Evolutionary conservation across 1,140 invertebrate species (phyloP).

Genomic region (Drosophila kepulauana): DNA sequence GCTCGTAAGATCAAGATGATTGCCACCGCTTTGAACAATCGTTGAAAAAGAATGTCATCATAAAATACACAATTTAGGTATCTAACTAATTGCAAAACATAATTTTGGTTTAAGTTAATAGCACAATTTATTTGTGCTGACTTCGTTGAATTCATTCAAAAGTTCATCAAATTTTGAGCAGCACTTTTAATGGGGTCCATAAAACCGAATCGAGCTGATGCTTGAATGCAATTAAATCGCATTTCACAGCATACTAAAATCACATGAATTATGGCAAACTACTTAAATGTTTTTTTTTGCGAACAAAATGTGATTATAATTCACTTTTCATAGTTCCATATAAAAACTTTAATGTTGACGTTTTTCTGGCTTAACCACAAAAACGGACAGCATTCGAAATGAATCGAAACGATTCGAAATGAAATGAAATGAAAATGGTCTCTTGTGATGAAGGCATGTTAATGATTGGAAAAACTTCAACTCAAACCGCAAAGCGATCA

Average conservation of each 20-base stretch:
- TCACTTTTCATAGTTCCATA: slow-evolving; percentile 35
- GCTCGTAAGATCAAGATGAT: neutral
- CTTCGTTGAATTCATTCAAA: neutral
- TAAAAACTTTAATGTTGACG: slow-evolving; percentile 19
- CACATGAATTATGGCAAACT: slow-evolving; percentile 41
- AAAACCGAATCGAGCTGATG: neutral
- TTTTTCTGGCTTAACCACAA: neutral
- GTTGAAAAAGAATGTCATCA: neutral
- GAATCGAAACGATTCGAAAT: slow-evolving; percentile 8
- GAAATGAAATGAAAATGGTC: slow-evolving; percentile 20
- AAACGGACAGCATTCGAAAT: slow-evolving; percentile 2
- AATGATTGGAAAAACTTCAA: slow-evolving; percentile 54
- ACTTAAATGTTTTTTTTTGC: neutral
- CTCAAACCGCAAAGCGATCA: slow-evolving; percentile 19
- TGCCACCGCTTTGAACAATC: too few species aligned
- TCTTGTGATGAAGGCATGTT: slow-evolving; percentile 60
- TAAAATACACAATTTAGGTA: neutral
- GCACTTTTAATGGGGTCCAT: neutral
- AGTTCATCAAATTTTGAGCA: neutral
- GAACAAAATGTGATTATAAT: slow-evolving; percentile 47
- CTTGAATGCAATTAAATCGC: slow-evolving; percentile 50
- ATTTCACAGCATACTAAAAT: slow-evolving; percentile 59
- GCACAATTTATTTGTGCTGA: neutral
- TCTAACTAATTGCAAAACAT: neutral
- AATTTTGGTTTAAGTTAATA: neutral